These are phyloP conservation scores for Rhogogaster chlorosoma DNA, from an alignment of 2,888 invertebrate species.

Conservation along the genomic window DNA sequence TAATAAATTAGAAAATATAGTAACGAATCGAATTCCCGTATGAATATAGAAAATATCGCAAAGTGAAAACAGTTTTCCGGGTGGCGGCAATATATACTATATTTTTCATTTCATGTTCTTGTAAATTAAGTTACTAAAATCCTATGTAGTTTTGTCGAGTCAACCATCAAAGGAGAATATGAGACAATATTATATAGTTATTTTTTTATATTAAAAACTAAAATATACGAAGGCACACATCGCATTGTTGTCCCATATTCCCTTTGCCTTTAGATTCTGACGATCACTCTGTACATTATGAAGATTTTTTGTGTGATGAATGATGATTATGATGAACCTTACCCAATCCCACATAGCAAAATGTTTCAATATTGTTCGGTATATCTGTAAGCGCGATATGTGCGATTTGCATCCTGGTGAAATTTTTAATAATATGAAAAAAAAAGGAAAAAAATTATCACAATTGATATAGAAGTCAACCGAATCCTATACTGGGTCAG, in stretches of 20 bases:
- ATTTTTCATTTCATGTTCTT: neutral
- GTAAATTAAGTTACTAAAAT: neutral
- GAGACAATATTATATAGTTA: slow-evolving; percentile 38
- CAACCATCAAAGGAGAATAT: slow-evolving; percentile 4
- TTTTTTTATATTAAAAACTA: slow-evolving; percentile 38
- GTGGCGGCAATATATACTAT: neutral
- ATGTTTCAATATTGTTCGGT: neutral
- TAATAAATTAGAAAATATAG: neutral
- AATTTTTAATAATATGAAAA: neutral
- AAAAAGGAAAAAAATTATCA: neutral
- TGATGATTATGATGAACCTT: neutral
- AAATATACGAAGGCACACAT: slow-evolving; percentile 32
- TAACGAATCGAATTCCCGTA: neutral
- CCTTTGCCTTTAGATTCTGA: neutral
- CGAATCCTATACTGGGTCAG: neutral
- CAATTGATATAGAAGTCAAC: neutral
- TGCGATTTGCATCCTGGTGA: neutral
- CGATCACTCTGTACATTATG: neutral
- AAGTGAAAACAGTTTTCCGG: neutral
- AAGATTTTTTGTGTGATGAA: neutral
- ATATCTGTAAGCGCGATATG: neutral
- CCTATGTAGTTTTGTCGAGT: neutral
- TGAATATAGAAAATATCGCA: neutral
- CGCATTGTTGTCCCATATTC: slow-evolving; percentile 28
- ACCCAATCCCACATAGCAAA: neutral